Evolutionary conservation across 2,797 vertebrate species (phyloP).

Genomic region (Girardinus metallicus): DNA sequence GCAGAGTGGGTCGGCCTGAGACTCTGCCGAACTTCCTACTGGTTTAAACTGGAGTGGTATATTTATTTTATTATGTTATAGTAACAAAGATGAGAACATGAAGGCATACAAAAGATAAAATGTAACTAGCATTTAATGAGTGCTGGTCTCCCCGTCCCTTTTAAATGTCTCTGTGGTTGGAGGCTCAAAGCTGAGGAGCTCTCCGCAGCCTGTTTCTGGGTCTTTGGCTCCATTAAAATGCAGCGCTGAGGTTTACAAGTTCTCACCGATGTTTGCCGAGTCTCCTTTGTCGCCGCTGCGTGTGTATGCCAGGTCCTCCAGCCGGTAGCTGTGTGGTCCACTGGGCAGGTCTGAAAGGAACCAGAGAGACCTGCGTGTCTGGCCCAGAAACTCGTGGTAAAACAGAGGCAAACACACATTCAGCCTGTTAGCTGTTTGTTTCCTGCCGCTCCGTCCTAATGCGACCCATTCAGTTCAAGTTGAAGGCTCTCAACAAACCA

Average conservation of each 20-base stretch:
- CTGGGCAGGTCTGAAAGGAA: conserved; percentile 82
- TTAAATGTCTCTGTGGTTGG: not conserved
- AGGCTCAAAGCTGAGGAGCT: not conserved
- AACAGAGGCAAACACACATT: not conserved
- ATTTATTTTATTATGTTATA: not conserved
- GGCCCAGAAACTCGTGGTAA: not conserved
- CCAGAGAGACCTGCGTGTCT: conserved; percentile 4
- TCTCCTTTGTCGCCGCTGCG: conserved; percentile 90
- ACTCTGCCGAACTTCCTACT: no score
- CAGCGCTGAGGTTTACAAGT: not conserved
- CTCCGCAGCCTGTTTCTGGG: not conserved
- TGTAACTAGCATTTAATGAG: not conserved
- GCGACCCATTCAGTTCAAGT: not conserved
- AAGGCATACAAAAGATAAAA: not conserved
- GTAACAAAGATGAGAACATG: not conserved
- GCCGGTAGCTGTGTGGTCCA: conserved; percentile 81
- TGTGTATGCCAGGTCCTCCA: conserved; percentile 88
- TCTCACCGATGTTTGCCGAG: conserved; percentile 87
- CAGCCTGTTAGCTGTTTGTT: not conserved
- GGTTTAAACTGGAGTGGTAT: not conserved
- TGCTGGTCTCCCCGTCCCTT: not conserved
- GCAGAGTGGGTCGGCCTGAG: no score
- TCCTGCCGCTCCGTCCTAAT: not conserved
- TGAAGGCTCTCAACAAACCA: not conserved
- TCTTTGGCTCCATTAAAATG: not conserved